Conservation (phyloP, 2,888 invertebrate species). For the Ethmia dodecea region DNA sequence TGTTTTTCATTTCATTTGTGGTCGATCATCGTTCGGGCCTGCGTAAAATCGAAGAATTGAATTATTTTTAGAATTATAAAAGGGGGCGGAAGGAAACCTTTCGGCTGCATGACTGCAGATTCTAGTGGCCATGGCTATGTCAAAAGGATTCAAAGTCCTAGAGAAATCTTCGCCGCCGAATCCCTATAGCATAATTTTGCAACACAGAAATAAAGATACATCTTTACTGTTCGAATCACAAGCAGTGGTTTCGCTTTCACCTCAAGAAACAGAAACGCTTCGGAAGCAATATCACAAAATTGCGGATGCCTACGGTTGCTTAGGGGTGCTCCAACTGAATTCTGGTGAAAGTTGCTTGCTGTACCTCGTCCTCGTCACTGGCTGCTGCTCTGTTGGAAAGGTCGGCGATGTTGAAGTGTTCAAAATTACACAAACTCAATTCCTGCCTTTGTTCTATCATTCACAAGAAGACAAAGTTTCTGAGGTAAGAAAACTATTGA, state of each 20-base stretch:
- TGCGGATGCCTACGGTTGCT: conserved; percentile 95
- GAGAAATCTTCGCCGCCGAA: conserved; percentile 92
- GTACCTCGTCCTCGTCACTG: conserved; percentile 95
- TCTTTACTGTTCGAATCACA: conserved; percentile 95
- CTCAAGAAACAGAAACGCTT: conserved; percentile 92
- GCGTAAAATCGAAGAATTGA: background rate
- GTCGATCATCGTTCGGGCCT: conserved; percentile 1
- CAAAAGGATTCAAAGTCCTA: conserved; percentile 93
- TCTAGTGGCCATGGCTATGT: conserved; percentile 88
- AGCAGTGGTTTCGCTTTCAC: conserved; percentile 91
- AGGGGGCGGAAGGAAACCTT: conserved; percentile 52
- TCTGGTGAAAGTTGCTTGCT: conserved; percentile 90
- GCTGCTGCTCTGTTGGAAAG: conserved; percentile 97
- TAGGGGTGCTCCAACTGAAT: conserved; percentile 94
- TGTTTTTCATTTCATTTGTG: conserved; percentile 8
- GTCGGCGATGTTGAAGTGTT: conserved; percentile 96
- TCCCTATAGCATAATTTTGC: conserved; percentile 93
- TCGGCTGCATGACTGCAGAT: conserved; percentile 30
- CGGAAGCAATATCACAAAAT: conserved; percentile 94
- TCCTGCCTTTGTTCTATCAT: conserved; percentile 90
- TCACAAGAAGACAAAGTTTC: conserved; percentile 79
- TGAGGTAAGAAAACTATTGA: conserved; percentile 89
- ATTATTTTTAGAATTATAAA: background rate
- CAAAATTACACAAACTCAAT: conserved; percentile 94
- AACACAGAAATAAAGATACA: conserved; percentile 91